phyloP scores from a whole-genome alignment of 2,888 invertebrate species.

The Tanaodytes sp. region DNA sequence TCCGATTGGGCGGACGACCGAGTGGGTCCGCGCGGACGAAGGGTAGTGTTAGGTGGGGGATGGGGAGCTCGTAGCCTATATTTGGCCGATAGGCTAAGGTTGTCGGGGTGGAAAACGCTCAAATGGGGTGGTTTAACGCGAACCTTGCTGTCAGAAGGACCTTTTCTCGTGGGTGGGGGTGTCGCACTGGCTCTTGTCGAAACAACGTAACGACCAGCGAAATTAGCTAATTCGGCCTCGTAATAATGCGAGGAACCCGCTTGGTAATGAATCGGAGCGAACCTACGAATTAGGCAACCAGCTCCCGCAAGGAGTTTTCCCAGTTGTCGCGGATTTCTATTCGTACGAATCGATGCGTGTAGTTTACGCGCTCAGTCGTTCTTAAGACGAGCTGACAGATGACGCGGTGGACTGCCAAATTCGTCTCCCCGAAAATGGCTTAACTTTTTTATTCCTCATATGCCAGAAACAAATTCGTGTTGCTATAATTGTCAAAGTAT shows the following conservation, averaged over 20 bases:
- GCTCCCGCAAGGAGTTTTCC: conserved; percentile 49
- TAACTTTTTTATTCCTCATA: no score
- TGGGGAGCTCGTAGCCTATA: conserved; percentile 59
- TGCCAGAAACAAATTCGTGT: no score
- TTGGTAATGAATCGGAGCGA: conserved; percentile 69
- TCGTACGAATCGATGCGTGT: conserved; percentile 45
- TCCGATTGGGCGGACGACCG: conserved; percentile 26
- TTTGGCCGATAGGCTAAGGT: conserved; percentile 69
- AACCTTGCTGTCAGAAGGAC: conserved; percentile 72
- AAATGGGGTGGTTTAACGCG: conserved; percentile 74
- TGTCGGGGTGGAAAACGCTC: conserved; percentile 73
- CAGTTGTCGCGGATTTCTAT: conserved; percentile 44
- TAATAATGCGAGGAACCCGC: conserved; percentile 69
- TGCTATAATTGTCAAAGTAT: no score
- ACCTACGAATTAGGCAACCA: conserved; percentile 62
- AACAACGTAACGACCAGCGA: conserved; percentile 72
- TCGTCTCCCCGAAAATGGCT: no score
- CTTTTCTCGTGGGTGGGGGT: conserved; percentile 61
- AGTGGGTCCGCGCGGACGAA: conserved; percentile 59
- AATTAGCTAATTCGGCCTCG: conserved; percentile 73
- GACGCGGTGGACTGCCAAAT: no score
- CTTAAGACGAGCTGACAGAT: conserved; percentile 35
- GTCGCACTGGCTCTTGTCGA: conserved; percentile 61
- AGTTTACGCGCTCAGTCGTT: conserved; percentile 42
- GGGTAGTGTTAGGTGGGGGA: conserved; percentile 41